Evolutionary conservation across 2,888 invertebrate genomes (phyloP), one percentile per base, ranked within the genome.

Genomic region (Nasonovia ribisnigri): DNA sequence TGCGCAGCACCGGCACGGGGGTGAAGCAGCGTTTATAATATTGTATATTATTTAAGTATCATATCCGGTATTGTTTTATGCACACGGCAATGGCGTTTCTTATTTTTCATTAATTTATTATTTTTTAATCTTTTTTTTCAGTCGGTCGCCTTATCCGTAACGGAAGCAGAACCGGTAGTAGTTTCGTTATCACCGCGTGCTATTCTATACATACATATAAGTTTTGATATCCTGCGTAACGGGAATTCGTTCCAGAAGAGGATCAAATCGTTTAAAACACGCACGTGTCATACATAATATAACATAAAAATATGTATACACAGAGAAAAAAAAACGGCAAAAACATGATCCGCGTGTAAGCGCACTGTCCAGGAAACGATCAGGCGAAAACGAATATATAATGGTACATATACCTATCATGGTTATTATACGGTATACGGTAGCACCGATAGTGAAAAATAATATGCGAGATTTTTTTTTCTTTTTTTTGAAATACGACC

Each of bases 151-250:
- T 90, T 90, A 93, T 93, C 93, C 67, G 90, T 90, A 93, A 90
- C 93, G 93, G 93, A 93, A 93, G 88, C 43, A 90, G 20, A 93
- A 93, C 93, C 93, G 93, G 93, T 93, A 90, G 90, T 93, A 36
- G 2, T 20, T 36, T 42, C 42, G 77, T 77, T 90, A 90, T 93
- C 93, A 67, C 67, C n/a, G 90, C 43, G n/a, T 8, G 24, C 84
- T 36, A 20, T n/a, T 36, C 51, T 67, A 42, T 51, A 46, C 24
- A 42, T 43, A 36, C 20, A n/a, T 84, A 20, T 48, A 57, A 36
- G 90, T 84, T 51, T 36, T 84, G 77, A 29, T 67, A 90, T 11
- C 29, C 42, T 42, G 57, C 54, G 60, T 93, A 93, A 93, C 93
- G 93, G 93, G 93, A 93, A 86, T 67, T 48, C 29, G 90, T 90